A percentile compares a stretch with the other conserved stretches of the same genome.
Conservation (phyloP, 2,797 vertebrate species). For the Ptychadena robeensis region DNA sequence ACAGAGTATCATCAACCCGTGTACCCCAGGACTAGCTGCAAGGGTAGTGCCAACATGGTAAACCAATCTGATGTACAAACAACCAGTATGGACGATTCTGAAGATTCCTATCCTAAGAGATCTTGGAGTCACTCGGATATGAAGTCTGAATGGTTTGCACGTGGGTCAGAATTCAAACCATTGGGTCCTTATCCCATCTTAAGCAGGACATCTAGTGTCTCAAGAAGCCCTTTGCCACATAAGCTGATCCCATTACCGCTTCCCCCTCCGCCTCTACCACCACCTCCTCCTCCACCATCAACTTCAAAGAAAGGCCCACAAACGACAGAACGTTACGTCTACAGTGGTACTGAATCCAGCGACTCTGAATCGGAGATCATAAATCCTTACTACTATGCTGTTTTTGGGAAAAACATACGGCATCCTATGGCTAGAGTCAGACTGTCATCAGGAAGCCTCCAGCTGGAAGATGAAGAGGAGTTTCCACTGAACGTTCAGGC, state of each 20-base stretch:
- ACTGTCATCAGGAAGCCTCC: slow-evolving; percentile 91
- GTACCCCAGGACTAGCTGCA: slow-evolving; percentile 26
- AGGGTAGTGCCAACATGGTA: not conserved
- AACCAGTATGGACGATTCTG: slow-evolving; percentile 20
- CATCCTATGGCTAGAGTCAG: slow-evolving; percentile 81
- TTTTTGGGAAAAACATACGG: slow-evolving; percentile 74
- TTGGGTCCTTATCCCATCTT: slow-evolving; percentile 87
- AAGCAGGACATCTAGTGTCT: slow-evolving; percentile 70
- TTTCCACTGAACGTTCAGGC: slow-evolving; percentile 45
- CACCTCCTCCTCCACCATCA: slow-evolving; percentile 64
- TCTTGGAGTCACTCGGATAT: slow-evolving; percentile 88
- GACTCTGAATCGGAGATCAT: slow-evolving; percentile 89
- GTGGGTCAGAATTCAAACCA: slow-evolving; percentile 86
- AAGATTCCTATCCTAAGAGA: slow-evolving; percentile 78
- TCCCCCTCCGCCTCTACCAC: slow-evolving; percentile 25
- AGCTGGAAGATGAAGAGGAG: slow-evolving; percentile 88
- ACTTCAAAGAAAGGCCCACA: slow-evolving; percentile 66
- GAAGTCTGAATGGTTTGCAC: slow-evolving; percentile 80
- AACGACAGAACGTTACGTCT: slow-evolving; percentile 69
- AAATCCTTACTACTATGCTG: slow-evolving; percentile 81
- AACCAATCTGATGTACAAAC: slow-evolving; percentile 49
- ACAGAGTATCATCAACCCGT: slow-evolving; percentile 56
- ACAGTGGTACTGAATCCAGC: slow-evolving; percentile 82
- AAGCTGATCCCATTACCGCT: slow-evolving; percentile 65
- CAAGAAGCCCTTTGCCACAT: slow-evolving; percentile 65